Base-by-base conservation (phyloP, 1,140 invertebrate species). In the Ips nitidus region DNA sequence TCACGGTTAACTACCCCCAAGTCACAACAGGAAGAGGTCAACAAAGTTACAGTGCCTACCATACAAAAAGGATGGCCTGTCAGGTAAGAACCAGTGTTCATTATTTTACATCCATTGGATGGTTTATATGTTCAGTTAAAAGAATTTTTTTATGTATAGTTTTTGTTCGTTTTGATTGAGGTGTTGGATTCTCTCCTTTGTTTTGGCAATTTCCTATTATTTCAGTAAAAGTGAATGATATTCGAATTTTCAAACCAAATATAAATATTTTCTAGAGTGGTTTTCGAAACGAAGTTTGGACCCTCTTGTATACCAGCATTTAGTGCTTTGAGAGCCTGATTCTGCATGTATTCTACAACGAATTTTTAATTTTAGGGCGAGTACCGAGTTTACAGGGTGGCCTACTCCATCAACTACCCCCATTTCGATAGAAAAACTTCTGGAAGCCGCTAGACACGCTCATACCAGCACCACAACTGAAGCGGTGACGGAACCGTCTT, bases 311-410 rank as follows among this genome's bases (percentile, higher is more conserved):
- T 22, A 22, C 22, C 22, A 22, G 0, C 22, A 22, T 22, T 22
- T 22, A 22, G 22, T 22, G 22, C 22, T 22, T 22, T 22, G 22
- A 0, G 22, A 22, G 22, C 22, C 22, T 22, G 22, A 22, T 22
- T 22, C 22, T 22, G 22, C 22, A 22, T 22, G 0, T 22, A 22
- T 22, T 22, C 22, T 22, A 22, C 22, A 22, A 22, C 22, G 22
- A 58, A 41, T 58, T 58, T 45, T 61, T 50, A 50, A 55, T 58
- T 82, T 79, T 52, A 92, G 93, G 80, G 89, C 89, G 55, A 92
- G 91, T 8, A 94, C 93, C 1, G 91, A 93, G 79, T 95, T 95
- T 75, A 94, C 92, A 5, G 93, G 92, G 22, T 95, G 92, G 92
- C 91, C 93, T 6, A 91, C 92, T 3, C 87, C 89, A 2, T 90